Conservation (phyloP, 2,113 vertebrate genomes). For the Tetrax tetrax region DNA sequence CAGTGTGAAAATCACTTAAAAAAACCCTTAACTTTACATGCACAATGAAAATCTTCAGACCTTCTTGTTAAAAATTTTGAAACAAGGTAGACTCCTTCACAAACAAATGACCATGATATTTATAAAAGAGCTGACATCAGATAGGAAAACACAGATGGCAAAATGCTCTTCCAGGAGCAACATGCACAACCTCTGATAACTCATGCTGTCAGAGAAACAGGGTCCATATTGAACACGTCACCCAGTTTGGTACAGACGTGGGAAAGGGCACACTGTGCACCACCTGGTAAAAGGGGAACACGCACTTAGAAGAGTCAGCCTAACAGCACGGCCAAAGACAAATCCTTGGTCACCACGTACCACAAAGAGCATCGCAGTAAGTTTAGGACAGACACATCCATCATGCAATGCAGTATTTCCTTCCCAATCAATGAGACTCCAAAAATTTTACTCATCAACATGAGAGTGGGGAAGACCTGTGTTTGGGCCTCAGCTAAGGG, state of each 20-base stretch:
- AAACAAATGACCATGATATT: background rate
- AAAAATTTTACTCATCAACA: background rate
- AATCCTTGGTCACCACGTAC: background rate
- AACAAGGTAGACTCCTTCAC: background rate
- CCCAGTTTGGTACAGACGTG: background rate
- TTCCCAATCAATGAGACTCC: background rate
- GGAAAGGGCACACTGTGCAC: background rate
- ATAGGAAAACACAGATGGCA: background rate
- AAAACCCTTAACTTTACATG: background rate
- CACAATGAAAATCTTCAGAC: background rate
- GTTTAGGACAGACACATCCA: too few species aligned
- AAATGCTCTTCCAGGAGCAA: background rate
- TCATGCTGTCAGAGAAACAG: background rate
- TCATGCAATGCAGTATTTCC: background rate
- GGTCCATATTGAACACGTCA: background rate
- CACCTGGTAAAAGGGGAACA: background rate
- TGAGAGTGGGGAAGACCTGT: background rate
- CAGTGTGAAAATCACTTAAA: background rate
- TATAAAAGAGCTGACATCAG: background rate
- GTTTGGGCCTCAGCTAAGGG: background rate
- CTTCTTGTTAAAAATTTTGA: background rate
- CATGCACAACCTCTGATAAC: background rate
- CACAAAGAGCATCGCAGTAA: background rate
- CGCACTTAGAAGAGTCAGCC: fast-evolving
- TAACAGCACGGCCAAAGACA: background rate